Evolutionary conservation across 2,797 vertebrate species (phyloP).

Genomic region (Rhynchonycteris naso): DNA sequence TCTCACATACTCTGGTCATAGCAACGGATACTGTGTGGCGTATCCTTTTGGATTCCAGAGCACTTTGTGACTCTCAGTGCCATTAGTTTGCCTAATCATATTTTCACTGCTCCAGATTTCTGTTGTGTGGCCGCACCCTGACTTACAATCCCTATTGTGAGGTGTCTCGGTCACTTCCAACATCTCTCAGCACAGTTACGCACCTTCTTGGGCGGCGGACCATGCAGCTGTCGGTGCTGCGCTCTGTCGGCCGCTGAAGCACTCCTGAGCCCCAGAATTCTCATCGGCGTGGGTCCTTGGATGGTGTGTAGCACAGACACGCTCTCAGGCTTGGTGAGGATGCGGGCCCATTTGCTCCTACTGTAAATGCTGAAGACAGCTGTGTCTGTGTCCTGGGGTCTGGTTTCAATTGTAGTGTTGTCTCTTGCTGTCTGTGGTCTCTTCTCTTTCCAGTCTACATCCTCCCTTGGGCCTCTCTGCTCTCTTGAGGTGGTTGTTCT

Average conservation of each 20-base stretch:
- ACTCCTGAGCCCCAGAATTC: not conserved
- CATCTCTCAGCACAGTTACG: not conserved
- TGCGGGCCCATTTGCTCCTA: no score
- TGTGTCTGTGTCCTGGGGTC: not conserved
- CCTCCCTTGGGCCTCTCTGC: not conserved
- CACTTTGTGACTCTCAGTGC: not conserved
- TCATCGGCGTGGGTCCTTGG: no score
- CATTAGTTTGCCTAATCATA: accelerated
- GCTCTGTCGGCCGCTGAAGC: not conserved
- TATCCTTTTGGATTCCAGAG: not conserved
- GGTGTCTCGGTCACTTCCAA: not conserved
- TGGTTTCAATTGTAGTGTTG: not conserved
- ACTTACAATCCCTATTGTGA: not conserved
- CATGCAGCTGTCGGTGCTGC: accelerated
- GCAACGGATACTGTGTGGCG: not conserved
- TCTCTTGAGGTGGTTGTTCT: not conserved
- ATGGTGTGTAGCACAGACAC: not conserved
- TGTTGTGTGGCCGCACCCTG: not conserved
- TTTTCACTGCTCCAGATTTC: not conserved
- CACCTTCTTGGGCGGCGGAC: not conserved
- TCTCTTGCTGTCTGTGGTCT: not conserved
- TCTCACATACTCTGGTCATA: not conserved
- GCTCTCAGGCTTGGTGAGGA: not conserved
- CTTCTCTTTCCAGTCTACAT: not conserved
- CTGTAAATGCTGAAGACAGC: not conserved